A percentile compares a stretch with the other conserved stretches of the same genome.
These are phyloP conservation scores for Chiroxiphia lanceolata DNA, from an alignment of 2,797 vertebrate genomes.

Conservation along the genomic window DNA sequence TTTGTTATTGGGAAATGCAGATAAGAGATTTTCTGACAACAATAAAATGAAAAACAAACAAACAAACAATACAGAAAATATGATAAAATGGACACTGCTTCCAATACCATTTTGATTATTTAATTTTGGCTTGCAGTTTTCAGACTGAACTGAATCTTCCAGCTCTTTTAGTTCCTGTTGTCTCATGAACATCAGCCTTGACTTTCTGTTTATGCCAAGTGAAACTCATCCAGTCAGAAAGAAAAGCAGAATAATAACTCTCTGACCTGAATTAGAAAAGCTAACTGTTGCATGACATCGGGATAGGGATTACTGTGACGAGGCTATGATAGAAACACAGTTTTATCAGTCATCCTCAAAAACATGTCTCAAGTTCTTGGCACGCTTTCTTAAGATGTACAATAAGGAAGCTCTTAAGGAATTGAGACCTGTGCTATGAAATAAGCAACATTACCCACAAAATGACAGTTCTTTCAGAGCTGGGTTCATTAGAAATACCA, in stretches of 20 bases:
- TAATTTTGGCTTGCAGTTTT: not conserved
- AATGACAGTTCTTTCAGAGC: not conserved
- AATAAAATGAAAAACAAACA: not conserved
- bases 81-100: not conserved
- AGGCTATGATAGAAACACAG: not conserved
- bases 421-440: not conserved
- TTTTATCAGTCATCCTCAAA: not conserved
- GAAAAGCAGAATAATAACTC: not conserved
- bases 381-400: not conserved
- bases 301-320: not conserved
- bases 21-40: not conserved
- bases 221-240: not conserved
- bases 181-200: not conserved
- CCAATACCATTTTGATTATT: not conserved
- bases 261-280: not conserved
- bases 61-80: not conserved
- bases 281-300: not conserved
- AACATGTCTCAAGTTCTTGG: fast-evolving
- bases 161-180: not conserved
- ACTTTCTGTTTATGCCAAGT: not conserved
- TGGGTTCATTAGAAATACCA: not conserved
- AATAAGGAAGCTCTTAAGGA: not conserved
- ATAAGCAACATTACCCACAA: not conserved
- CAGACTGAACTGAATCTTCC: not conserved
- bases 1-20: not conserved